Conservation (phyloP, 2,797 vertebrate species). For the Manis javanica region DNA sequence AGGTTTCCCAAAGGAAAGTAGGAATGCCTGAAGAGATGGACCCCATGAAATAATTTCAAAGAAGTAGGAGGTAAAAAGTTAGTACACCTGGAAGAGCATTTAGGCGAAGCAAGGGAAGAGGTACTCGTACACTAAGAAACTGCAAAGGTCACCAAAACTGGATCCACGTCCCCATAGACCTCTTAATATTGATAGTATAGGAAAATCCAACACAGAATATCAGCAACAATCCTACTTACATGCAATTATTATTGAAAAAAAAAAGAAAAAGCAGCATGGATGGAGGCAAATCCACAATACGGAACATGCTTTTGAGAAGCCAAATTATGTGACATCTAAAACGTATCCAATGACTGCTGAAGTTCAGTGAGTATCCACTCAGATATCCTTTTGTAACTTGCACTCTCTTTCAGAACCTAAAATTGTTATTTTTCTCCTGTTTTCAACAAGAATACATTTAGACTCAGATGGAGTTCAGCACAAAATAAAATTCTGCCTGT, state of each 20-base stretch:
- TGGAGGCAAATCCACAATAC: neutral
- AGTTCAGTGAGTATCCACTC: neutral
- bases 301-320: neutral
- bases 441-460: neutral
- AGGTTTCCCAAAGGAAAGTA: neutral
- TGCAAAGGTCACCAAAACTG: neutral
- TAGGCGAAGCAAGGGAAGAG: neutral
- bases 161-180: neutral
- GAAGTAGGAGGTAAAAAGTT: neutral
- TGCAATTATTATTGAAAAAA: neutral
- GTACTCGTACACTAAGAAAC: neutral
- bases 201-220: neutral
- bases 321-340: conserved; percentile 37
- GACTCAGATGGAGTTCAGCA: neutral
- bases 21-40: neutral
- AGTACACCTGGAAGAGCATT: neutral
- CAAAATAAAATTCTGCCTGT: conserved; percentile 8
- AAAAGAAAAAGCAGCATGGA: neutral
- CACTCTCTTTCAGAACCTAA: neutral
- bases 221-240: neutral
- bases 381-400: neutral
- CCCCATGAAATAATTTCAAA: neutral
- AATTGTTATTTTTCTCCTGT: neutral
- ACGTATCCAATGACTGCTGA: neutral
- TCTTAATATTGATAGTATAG: neutral